Evolutionary conservation across 2,888 invertebrate species (phyloP).

Genomic region (Apodemia hepburni): DNA sequence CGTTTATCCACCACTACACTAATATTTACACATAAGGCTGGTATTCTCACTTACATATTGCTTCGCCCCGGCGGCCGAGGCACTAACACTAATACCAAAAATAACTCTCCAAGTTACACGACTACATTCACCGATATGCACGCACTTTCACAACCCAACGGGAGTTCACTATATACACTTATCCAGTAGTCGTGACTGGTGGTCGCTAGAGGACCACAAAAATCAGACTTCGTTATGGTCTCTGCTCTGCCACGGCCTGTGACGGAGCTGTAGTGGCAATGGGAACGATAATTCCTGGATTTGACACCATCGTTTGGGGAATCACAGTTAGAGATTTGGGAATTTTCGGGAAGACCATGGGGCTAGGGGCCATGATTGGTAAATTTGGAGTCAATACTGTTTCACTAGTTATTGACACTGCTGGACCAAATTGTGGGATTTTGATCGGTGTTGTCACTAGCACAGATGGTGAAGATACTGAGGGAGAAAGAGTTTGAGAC

Average conservation of each 20-base stretch:
- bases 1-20: constrained; percentile 48
- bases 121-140: constrained; percentile 28
- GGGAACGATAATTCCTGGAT: constrained; percentile 34
- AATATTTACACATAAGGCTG: constrained; percentile 75
- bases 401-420: constrained; percentile 58
- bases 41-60: constrained; percentile 52
- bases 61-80: constrained; percentile 35
- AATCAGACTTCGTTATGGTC: constrained; percentile 65
- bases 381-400: constrained; percentile 41
- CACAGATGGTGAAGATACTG: constrained; percentile 49
- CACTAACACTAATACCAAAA: constrained; percentile 40
- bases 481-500: constrained; percentile 46
- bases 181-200: constrained; percentile 35
- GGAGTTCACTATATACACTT: constrained; percentile 22
- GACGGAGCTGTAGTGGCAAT: constrained; percentile 32
- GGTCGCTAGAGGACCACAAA: constrained; percentile 55
- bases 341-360: constrained; percentile 85
- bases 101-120: constrained; percentile 36
- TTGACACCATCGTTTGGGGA: constrained; percentile 74
- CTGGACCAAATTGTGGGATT: constrained; percentile 54
- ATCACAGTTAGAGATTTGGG: constrained; percentile 91
- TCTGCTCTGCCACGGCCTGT: constrained; percentile 34
- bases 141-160: constrained; percentile 22
- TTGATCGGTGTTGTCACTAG: constrained; percentile 53
- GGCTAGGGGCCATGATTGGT: constrained; percentile 46